Base-by-base conservation (phyloP, 1,140 invertebrate species). In the Whitmania pigra region DNA sequence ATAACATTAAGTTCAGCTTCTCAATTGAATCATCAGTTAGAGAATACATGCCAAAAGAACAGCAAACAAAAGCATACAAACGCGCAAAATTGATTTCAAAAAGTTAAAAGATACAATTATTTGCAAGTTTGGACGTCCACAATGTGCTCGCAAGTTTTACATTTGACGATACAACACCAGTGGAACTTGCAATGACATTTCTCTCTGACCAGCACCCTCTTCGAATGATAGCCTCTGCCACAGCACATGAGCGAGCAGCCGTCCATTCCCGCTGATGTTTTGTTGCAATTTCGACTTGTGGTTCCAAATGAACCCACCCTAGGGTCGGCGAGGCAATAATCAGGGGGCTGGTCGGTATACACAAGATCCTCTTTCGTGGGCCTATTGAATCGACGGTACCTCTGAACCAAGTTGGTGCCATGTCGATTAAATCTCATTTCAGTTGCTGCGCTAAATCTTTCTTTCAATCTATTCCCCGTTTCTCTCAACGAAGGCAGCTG, bases 161-260 rank as follows among this genome's bases (percentile, higher is more conserved):
- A 94, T 78, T 89, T 86, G 9, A 95, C 92, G 71, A 87, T 84
- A 81, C 93, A 95, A 84, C 93, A 94, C 92, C 92, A 94, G 75
- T 89, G 87, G 82, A 95, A 94, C 80, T 89, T 89, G 84, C 93
- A 95, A 76, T 88, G 86, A 82, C 92, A 94, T n/a, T 88, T 84
- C 78, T 92, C 88, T 18, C 87, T 86, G 74, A 88, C 85, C 73
- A 87, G 86, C 77, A 88, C 87, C 77, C 89, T 86, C 22, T 91
- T 86, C 66, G 90, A 87, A 77, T 90, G 91, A 83, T 93, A 92
- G 0, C 92, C 92, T 76, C 92, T 83, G 0, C 92, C 92, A 82
- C 93, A 95, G 82, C 93, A 95, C 27, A 95, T 85, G 0, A 89
- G 87, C 49, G 88, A 86, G 83, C 92, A 95, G 31, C 89, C 89